phyloP scores from a whole-genome alignment of 2,797 vertebrate species.

The Intellagama lesueurii region DNA sequence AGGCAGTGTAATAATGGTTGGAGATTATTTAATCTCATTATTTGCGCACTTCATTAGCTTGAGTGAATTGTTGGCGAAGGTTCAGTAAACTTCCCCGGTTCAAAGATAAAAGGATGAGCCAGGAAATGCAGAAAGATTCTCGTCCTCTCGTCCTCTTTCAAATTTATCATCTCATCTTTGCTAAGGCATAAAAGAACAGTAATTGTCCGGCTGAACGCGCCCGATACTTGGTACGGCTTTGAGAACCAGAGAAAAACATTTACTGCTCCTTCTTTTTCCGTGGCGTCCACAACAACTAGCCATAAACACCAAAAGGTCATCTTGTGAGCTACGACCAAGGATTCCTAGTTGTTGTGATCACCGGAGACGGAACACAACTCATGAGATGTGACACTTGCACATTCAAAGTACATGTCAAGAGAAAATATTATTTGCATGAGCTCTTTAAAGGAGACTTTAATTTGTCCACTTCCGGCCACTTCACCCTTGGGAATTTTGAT shows the following conservation, averaged over 20 bases:
- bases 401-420: neutral
- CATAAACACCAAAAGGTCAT: constrained; percentile 29
- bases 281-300: constrained; percentile 30
- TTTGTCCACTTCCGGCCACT: no score
- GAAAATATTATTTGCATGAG: no score
- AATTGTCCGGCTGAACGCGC: constrained; percentile 63
- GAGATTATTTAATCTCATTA: constrained; percentile 83
- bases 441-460: no score
- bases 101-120: constrained; percentile 76
- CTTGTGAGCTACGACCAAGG: constrained; percentile 51
- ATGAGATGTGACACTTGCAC: neutral
- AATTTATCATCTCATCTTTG: constrained; percentile 73
- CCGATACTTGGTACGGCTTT: constrained; percentile 42
- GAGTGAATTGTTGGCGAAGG: constrained; percentile 81
- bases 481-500: no score
- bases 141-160: constrained; percentile 73
- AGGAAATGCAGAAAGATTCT: constrained; percentile 69
- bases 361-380: neutral
- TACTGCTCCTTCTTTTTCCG: constrained; percentile 35
- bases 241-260: constrained; percentile 48
- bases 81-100: constrained; percentile 77
- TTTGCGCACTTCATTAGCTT: constrained; percentile 83
- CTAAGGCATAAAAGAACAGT: constrained; percentile 69
- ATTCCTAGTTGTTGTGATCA: neutral
- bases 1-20: constrained; percentile 76